Base-by-base conservation (phyloP, 92 coral and sea anemone genomes). In the Bergia sp. region DNA sequence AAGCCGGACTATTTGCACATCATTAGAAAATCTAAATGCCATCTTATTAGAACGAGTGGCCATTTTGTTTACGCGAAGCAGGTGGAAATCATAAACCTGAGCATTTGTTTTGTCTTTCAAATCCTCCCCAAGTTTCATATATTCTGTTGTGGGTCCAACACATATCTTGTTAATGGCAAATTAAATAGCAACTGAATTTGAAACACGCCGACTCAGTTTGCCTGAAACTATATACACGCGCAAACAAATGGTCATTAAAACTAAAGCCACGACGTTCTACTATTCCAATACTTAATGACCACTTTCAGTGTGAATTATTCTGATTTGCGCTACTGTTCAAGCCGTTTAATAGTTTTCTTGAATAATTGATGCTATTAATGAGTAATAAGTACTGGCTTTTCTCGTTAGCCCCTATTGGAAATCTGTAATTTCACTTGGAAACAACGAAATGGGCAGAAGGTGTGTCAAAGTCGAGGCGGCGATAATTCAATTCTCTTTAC, bases 351-450 rank as follows among this genome's bases (percentile, higher is more conserved):
- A 84, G 77, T 47, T 84, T 67, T 71, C 79, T 84, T 84, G 65
- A 84, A 84, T 84, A 84, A 84, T 84, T 84, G 43, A 84, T 84
- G 87, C 87, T 84, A 47, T 84, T 84, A 71, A 45, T 73, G 78
- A 49, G 87, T 84, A 84, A 84, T 84, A 84, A 84, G 65, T 49
- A 29, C 66, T 45, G 74, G 78, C 58, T 45, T 84, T 84, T 84
- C 79, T 84, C 87, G 72, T 84, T 84, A 84, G 87, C 79, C 50
- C 12, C 79, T 44, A 84, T 84, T 84, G 79, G 78, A 84, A 84
- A 84, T 84, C 78, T 84, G 87, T 84, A 72, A 15, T 84, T 72
- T 84, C 87, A 84, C 87, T 84, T 84, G 45, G 29, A 84, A 84
- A 45, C 58, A 84, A 69, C 55, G 18, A 47, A 66, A 82, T 1